Evolutionary conservation across 2,797 vertebrate genomes (phyloP).

Genomic region (Cygnus olor): DNA sequence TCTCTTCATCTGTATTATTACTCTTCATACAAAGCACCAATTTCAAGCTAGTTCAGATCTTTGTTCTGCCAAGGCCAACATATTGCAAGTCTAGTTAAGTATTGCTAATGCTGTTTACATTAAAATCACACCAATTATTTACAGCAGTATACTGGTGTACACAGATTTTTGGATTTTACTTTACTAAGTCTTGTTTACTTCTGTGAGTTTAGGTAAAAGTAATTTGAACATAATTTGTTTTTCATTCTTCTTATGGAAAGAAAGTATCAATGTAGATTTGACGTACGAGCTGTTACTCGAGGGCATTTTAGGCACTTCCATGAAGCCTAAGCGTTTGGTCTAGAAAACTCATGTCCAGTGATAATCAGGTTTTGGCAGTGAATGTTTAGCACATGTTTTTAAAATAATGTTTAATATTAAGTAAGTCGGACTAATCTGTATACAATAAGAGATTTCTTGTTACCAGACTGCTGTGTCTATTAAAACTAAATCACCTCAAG

Average conservation of each 20-base stretch:
- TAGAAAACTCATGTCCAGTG: neutral
- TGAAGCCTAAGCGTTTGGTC: slow-evolving; percentile 39
- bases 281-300: neutral
- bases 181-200: neutral
- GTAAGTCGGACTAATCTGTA: neutral
- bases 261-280: neutral
- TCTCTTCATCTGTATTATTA: neutral
- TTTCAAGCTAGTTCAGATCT: neutral
- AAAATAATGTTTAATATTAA: neutral
- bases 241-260: neutral
- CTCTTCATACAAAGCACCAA: neutral
- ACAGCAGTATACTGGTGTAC: neutral
- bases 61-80: neutral
- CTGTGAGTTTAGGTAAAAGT: neutral
- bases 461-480: neutral
- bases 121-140: neutral
- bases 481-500: neutral
- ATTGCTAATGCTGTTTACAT: neutral
- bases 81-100: neutral
- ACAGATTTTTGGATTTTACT: neutral
- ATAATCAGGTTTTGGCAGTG: slow-evolving; percentile 3
- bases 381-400: neutral
- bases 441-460: neutral
- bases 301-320: neutral
- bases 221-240: neutral